Percentiles rank a stretch among this genome's conserved stretches.
phyloP scores from a whole-genome alignment of 2,113 vertebrate species.

The Corynorhinus townsendii region DNA sequence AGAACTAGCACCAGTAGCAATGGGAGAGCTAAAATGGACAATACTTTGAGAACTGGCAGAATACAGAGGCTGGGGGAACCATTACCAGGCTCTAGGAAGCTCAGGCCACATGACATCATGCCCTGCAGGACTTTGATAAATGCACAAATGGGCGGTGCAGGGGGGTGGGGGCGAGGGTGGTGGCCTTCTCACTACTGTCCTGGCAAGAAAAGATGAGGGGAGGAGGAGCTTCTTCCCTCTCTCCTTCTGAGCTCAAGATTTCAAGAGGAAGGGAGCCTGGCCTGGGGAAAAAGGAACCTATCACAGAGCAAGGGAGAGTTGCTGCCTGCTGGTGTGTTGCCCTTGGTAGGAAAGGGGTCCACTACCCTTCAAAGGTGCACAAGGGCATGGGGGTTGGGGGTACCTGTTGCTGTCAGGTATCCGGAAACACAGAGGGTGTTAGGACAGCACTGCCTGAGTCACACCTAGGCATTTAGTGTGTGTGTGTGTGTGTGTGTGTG shows the following conservation, averaged over 20 bases:
- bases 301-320: neutral
- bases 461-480: neutral
- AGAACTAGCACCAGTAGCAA: neutral
- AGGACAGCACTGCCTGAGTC: neutral
- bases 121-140: neutral
- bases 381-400: fast-evolving
- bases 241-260: neutral
- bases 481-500: neutral
- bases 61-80: neutral
- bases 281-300: neutral
- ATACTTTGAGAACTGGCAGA: neutral
- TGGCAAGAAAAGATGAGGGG: neutral
- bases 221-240: neutral
- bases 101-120: neutral
- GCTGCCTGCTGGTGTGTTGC: neutral
- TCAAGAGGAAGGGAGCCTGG: neutral
- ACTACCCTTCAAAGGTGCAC: neutral
- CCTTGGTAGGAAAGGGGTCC: neutral
- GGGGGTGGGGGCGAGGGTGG: fast-evolving
- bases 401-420: neutral
- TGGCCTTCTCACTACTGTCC: neutral
- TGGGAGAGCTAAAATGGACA: neutral
- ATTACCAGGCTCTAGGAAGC: neutral
- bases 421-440: neutral
- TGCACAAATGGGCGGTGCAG: neutral